A percentile compares a stretch with the other conserved stretches of the same genome.
phyloP scores from a whole-genome alignment of 2,888 invertebrate species.

The Drosophila ustulata region DNA sequence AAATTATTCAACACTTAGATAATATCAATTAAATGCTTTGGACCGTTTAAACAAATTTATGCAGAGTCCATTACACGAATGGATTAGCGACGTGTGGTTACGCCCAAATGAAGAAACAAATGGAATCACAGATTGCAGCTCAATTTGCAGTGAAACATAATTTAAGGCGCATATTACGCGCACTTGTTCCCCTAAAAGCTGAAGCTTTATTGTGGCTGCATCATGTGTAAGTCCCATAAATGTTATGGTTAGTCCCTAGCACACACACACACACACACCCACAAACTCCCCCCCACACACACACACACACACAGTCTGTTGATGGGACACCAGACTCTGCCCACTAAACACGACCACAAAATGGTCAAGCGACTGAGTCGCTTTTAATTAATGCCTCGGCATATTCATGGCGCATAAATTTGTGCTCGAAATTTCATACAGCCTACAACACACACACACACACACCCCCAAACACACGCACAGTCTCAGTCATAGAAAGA shows the following conservation, averaged over 20 bases:
- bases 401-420: slow-evolving; percentile 68
- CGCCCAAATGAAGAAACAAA: slow-evolving; percentile 5
- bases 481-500: background rate
- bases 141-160: slow-evolving; percentile 26
- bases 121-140: slow-evolving; percentile 21
- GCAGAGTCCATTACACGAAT: slow-evolving; percentile 9
- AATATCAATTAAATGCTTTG: slow-evolving; percentile 12
- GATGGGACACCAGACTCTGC: slow-evolving; percentile 2
- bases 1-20: slow-evolving; percentile 5
- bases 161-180: slow-evolving; percentile 53
- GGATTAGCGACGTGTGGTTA: slow-evolving; percentile 15
- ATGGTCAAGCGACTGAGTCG: slow-evolving; percentile 60
- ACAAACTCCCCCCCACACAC: background rate
- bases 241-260: slow-evolving; percentile 41
- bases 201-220: slow-evolving; percentile 22
- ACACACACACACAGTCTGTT: slow-evolving; percentile 1
- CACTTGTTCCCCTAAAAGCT: slow-evolving; percentile 33
- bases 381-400: slow-evolving; percentile 73
- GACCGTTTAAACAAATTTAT: background rate
- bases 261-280: background rate
- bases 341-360: slow-evolving; percentile 60
- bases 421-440: slow-evolving; percentile 36
- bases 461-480: slow-evolving; percentile 14
- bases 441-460: background rate
- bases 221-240: slow-evolving; percentile 53